Percentiles rank a stretch among this genome's conserved stretches.
Evolutionary conservation across 2,888 invertebrate genomes (phyloP).

Genomic region (Rotaria sp.): DNA sequence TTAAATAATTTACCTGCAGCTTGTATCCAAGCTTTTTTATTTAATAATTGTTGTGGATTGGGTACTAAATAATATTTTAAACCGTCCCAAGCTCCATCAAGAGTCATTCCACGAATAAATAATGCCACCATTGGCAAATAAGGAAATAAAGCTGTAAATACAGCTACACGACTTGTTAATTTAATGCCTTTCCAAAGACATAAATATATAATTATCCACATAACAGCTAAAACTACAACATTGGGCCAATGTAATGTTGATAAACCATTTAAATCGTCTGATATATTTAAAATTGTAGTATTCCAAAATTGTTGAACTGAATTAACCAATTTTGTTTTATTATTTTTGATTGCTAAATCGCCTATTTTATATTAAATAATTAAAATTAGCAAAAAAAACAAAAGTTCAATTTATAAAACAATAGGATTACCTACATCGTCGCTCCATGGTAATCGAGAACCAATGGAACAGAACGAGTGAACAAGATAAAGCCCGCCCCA

Average conservation of each 20-base stretch:
- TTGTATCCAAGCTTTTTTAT: neutral
- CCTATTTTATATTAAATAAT: too few species aligned
- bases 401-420: neutral
- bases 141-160: conserved; percentile 14
- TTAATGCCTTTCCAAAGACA: conserved; percentile 21
- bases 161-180: conserved; percentile 5
- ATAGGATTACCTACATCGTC: neutral
- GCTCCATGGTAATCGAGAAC: neutral
- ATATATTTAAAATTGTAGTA: neutral
- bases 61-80: conserved; percentile 14
- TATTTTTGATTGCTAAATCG: neutral
- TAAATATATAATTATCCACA: neutral
- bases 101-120: conserved; percentile 2
- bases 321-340: neutral
- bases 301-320: conserved; percentile 16
- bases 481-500: neutral
- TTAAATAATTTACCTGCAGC: neutral
- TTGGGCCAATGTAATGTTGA: conserved; percentile 2
- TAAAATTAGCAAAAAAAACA: too few species aligned
- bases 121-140: neutral
- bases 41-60: neutral
- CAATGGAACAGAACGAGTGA: neutral
- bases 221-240: neutral
- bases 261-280: neutral
- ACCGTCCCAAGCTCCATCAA: neutral